Conservation (phyloP, 1,140 invertebrate species). For the Chymomyza costata region DNA sequence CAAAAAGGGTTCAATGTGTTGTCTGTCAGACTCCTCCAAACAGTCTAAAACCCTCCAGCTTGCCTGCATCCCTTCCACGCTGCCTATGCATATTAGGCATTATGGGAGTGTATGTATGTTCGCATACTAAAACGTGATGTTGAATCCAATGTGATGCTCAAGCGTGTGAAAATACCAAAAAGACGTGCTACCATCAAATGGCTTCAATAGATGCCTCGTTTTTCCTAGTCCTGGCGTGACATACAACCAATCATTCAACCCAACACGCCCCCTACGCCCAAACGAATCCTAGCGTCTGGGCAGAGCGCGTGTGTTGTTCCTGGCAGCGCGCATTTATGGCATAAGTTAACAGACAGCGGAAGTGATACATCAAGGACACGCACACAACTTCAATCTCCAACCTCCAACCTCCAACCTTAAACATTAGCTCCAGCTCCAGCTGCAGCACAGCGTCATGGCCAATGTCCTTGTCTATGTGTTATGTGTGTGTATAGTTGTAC, state of each 20-base stretch:
- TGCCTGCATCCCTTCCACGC: slow-evolving; percentile 18
- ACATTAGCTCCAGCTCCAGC: too few relatives aligned
- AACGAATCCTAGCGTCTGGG: slow-evolving; percentile 16
- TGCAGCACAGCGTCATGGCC: background rate
- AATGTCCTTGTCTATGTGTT: slow-evolving; percentile 14
- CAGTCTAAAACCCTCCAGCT: slow-evolving; percentile 8
- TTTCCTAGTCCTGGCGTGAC: too few relatives aligned
- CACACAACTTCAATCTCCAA: slow-evolving; percentile 3
- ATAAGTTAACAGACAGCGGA: slow-evolving; percentile 69
- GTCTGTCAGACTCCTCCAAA: slow-evolving; percentile 15
- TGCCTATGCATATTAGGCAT: slow-evolving; percentile 61
- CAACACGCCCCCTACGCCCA: slow-evolving; percentile 17
- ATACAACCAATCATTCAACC: slow-evolving; percentile 31
- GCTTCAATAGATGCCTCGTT: slow-evolving; percentile 39
- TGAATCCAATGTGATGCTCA: slow-evolving; percentile 75
- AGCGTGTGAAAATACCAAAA: slow-evolving; percentile 75
- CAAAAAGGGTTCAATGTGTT: slow-evolving; percentile 52
- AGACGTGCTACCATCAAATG: slow-evolving; percentile 74
- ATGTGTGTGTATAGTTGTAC: slow-evolving; percentile 7
- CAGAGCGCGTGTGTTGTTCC: slow-evolving; percentile 56
- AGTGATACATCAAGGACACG: slow-evolving; percentile 70
- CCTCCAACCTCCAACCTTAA: too few relatives aligned
- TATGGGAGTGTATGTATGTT: slow-evolving; percentile 1
- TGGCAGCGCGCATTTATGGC: slow-evolving; percentile 63
- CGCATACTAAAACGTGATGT: slow-evolving; percentile 67